phyloP scores from a whole-genome alignment of 2,113 vertebrate species.

The mouse (Mus musculus) region GRCm39 chr10:11489001-11489500 shows the following conservation, averaged over 20 bases:
- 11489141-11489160: background rate
- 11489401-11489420: background rate
- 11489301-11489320: background rate
- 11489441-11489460: conserved; percentile 17
- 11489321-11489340: conserved; percentile 19
- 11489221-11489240: background rate
- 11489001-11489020: no score
- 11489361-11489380: conserved; percentile 17
- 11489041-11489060: no score
- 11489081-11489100: no score
- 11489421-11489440: conserved; percentile 36
- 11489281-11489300: background rate
- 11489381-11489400: background rate
- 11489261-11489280: background rate
- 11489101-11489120: no score
- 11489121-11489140: background rate
- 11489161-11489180: background rate
- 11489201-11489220: background rate
- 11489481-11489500: background rate
- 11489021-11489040: no score
- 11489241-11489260: background rate
- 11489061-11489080: no score
- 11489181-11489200: background rate
- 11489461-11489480: background rate
- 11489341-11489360: background rate